Base-by-base conservation (phyloP, 2,797 vertebrate genomes). In the Scolopax bukidnonensis region DNA sequence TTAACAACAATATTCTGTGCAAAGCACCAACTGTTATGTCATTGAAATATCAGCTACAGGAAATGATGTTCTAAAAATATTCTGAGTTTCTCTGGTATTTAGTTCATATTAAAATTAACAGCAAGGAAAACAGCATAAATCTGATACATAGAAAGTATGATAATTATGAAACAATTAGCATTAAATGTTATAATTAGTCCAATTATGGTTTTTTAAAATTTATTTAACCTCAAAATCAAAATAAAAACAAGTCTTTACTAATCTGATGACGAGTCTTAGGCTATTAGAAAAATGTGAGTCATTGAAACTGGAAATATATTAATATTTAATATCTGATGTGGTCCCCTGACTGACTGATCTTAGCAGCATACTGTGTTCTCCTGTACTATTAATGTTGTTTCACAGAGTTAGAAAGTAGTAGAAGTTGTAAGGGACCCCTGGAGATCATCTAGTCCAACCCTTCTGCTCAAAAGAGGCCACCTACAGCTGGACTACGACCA, bases 131-230 rank as follows among this genome's bases (percentile, higher is more conserved):
- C 28, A 56, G 50, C 40, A 78, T 69, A 75, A 92, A 73, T 85
- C 61, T 56, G 48, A 81, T 45, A 51, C 30, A 69, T 36, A 61
- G 33, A 84, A 84, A 90, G 84, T 81, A 80, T 84, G 19, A 68
- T 92, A 81, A 87, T 89, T 77, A 77, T 71, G 38, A 84, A 88
- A 90, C n/a, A 90, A 93, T 84, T 77, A 81, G 64, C 47, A 67
- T 57, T 20, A 79, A 90, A 88, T 17, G 54, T 7, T 82, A 69
- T 70, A 80, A 54, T 60, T 76, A 14, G 41, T 59, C 41, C 47
- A 69, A 53, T 71, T 65, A 84, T 41, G 41, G 8, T 36, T 77
- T 41, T 87, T 18, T 48, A 48, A 48, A 38, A 50, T 71, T 70
- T 90, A 70, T 82, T 93, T 74, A 81, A 78, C 33, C 51, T 68